These are phyloP conservation scores for Dermochelys coriacea DNA, from an alignment of 2,797 vertebrate species.

Conservation along the genomic window DNA sequence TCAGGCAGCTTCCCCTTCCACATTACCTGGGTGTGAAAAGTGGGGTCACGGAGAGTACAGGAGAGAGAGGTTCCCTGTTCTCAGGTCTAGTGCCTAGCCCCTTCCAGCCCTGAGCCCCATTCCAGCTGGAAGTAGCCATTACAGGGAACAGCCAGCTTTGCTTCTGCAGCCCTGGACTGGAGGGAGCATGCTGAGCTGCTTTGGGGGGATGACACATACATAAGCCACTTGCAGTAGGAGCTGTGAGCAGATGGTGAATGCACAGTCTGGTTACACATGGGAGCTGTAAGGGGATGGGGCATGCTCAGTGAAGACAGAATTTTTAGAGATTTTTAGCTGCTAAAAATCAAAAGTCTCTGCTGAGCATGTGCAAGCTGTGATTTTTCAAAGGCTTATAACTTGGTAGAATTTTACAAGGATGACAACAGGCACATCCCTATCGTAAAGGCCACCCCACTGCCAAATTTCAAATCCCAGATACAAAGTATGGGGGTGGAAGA, in stretches of 20 bases:
- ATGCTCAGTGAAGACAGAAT: background rate
- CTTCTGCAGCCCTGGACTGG: too few relatives aligned
- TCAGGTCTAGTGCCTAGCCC: background rate
- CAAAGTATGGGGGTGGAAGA: background rate
- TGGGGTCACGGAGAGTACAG: background rate
- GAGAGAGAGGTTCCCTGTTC: background rate
- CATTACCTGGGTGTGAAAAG: background rate
- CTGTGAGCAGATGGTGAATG: too few relatives aligned
- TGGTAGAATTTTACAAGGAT: background rate
- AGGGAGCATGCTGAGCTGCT: too few relatives aligned
- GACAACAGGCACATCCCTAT: fast-evolving
- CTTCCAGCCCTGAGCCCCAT: too few relatives aligned
- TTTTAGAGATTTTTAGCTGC: background rate
- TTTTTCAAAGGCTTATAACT: background rate
- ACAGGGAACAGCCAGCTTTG: too few relatives aligned
- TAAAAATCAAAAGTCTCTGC: background rate
- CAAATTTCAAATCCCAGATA: fast-evolving
- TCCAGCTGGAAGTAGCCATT: too few relatives aligned
- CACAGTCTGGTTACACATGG: background rate
- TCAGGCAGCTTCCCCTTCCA: background rate
- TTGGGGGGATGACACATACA: too few relatives aligned
- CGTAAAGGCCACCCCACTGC: background rate
- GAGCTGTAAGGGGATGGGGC: background rate
- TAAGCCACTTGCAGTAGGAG: too few relatives aligned
- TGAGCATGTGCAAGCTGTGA: background rate